Evolutionary conservation across 2,113 vertebrate genomes (phyloP).

Genomic region (Pygathrix nemaeus): DNA sequence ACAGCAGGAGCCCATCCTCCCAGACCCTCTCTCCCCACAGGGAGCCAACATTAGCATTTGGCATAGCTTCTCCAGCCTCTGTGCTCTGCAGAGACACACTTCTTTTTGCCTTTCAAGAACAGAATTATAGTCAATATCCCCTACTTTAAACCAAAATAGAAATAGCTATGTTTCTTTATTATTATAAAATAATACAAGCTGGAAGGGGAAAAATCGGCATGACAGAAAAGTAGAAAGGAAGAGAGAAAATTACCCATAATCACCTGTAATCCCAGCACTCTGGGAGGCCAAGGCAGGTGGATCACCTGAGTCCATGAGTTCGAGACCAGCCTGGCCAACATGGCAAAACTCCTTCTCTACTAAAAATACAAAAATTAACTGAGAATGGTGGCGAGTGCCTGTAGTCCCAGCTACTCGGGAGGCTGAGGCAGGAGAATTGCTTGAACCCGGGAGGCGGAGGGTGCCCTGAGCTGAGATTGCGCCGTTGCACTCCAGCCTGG

Average conservation of each 20-base stretch:
- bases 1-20: rapidly evolving
- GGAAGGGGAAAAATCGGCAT: neutral
- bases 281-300: no score
- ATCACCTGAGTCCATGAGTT: no score
- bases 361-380: no score
- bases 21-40: neutral
- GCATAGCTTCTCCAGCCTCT: neutral
- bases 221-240: neutral
- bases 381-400: no score
- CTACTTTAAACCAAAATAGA: neutral
- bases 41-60: rapidly evolving
- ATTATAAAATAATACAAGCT: neutral
- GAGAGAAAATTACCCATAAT: neutral
- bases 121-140: neutral
- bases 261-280: no score
- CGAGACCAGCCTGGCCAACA: no score
- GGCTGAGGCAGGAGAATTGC: no score
- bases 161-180: neutral
- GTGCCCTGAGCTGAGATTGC: rapidly evolving
- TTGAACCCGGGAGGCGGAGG: no score
- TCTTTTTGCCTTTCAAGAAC: neutral
- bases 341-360: no score
- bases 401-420: no score
- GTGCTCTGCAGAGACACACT: rapidly evolving
- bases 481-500: no score